Evolutionary conservation across 2,888 invertebrate genomes (phyloP).

Genomic region (Blomia tropicalis): DNA sequence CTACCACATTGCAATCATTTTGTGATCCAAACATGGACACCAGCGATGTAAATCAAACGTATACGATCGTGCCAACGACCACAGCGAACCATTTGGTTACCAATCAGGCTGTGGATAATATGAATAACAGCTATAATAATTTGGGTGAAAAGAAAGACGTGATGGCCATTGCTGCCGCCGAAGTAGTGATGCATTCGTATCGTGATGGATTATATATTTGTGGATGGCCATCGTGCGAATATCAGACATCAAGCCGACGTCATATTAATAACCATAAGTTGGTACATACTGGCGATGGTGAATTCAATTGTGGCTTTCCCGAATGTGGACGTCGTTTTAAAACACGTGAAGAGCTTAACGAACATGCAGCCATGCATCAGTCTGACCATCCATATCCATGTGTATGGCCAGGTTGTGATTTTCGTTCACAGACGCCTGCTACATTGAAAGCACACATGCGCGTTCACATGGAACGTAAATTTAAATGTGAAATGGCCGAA

Average conservation of each 20-base stretch:
- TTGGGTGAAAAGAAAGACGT: conserved; percentile 17
- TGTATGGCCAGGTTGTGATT: conserved; percentile 17
- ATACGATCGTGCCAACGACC: neutral
- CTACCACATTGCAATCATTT: conserved; percentile 7
- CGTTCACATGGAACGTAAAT: conserved; percentile 14
- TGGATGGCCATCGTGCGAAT: conserved; percentile 12
- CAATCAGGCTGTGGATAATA: neutral
- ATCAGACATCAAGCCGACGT: conserved; percentile 8
- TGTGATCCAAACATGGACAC: conserved; percentile 14
- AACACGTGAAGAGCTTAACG: conserved; percentile 16
- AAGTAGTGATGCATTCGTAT: conserved; percentile 16
- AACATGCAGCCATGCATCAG: conserved; percentile 7
- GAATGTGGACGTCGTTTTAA: conserved; percentile 16
- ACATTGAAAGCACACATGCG: conserved; percentile 14
- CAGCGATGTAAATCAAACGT: neutral
- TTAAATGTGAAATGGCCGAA: conserved; percentile 9
- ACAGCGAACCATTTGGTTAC: neutral
- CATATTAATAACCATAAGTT: conserved; percentile 16
- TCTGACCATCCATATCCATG: conserved; percentile 16
- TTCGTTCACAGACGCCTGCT: conserved; percentile 17
- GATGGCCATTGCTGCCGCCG: conserved; percentile 13
- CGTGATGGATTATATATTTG: conserved; percentile 14
- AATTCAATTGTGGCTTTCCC: conserved; percentile 14
- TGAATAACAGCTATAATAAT: conserved; percentile 7
- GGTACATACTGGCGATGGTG: conserved; percentile 15